Evolutionary conservation across 2,888 invertebrate species (phyloP), one percentile per base, ranked within the genome.

Genomic region (Dynastes hyllus): DNA sequence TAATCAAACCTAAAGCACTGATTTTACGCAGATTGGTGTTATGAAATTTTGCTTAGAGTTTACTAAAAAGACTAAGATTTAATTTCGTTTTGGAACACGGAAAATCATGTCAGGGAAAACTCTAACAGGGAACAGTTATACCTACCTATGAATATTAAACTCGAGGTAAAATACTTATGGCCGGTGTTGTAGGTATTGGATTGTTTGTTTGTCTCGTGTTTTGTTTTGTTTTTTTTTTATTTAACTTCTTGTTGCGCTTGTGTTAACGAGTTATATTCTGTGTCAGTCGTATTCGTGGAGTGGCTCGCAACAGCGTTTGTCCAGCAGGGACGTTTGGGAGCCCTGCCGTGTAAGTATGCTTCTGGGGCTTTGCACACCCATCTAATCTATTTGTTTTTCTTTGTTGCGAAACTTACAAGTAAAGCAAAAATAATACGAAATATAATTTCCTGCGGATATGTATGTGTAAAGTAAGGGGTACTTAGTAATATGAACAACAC

Each of bases 201-300:
- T 79, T 77, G 37, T 66, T 37, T 65, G 29, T 78, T 66, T 55
- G 53, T 53, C n/a, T 51, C 50, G 61, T 66, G 58, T 66, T 13
- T 55, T 73, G 50, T 75, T 32, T 53, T 29, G 78, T 76, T 80
- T 70, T 27, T 61, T 61, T 63, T 45, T 6, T 22, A 40, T 45
- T 6, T 22, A 40, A 45, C 11, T 63, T 22, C 61, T 61, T 61
- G 22, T 65, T 83, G 79, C 79, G 84, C 83, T 84, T 84, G 79
- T 82, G 83, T 83, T 86, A 86, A 84, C 81, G 80, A 79, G 63
- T 83, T 75, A 45, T 78, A 27, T 82, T 87, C 87, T 84, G 82
- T 86, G 80, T 85, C 92, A 95, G 93, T 95, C 94, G 84, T 94
- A 93, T 86, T 96, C 96, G 80, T 95, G 96, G 94, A 95, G 94